These are phyloP conservation scores for Andrena fulva DNA, from an alignment of 2,888 invertebrate species.

Conservation along the genomic window DNA sequence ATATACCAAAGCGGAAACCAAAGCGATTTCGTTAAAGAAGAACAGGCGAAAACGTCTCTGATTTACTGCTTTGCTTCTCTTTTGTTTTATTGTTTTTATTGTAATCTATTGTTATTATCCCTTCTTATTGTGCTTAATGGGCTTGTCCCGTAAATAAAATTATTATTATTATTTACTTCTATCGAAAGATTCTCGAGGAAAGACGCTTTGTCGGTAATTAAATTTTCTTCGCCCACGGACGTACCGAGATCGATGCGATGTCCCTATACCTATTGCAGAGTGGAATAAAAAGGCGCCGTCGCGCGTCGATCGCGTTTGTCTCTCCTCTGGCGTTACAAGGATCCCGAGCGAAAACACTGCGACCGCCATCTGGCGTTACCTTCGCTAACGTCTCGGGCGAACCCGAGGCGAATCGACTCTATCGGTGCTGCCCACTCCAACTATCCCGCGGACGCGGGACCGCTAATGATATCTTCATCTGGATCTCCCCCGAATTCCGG, in stretches of 20 bases:
- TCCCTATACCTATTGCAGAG: no score
- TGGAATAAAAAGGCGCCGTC: constrained; percentile 11
- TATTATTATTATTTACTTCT: no score
- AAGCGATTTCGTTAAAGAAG: background rate
- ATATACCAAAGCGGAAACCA: background rate
- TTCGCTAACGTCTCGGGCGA: constrained; percentile 32
- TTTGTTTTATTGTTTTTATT: no score
- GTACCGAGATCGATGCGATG: no score
- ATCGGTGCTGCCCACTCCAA: constrained; percentile 43
- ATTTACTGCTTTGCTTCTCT: background rate
- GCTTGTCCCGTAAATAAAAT: no score
- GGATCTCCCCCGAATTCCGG: constrained; percentile 9
- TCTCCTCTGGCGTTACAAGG: constrained; percentile 34
- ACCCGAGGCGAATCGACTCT: constrained; percentile 37
- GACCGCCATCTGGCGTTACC: constrained; percentile 70
- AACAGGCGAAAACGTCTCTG: background rate
- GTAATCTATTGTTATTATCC: no score
- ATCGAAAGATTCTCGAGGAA: no score
- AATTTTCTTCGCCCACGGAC: no score
- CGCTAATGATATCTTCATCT: constrained; percentile 14
- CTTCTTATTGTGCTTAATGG: no score
- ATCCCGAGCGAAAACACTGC: constrained; percentile 41
- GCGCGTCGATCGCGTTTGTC: constrained; percentile 20
- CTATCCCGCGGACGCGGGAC: background rate
- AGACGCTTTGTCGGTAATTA: no score